A percentile compares a stretch with the other conserved stretches of the same genome.
These are phyloP conservation scores for Pollenia angustigena DNA, from an alignment of 2,888 invertebrate species.

Conservation along the genomic window DNA sequence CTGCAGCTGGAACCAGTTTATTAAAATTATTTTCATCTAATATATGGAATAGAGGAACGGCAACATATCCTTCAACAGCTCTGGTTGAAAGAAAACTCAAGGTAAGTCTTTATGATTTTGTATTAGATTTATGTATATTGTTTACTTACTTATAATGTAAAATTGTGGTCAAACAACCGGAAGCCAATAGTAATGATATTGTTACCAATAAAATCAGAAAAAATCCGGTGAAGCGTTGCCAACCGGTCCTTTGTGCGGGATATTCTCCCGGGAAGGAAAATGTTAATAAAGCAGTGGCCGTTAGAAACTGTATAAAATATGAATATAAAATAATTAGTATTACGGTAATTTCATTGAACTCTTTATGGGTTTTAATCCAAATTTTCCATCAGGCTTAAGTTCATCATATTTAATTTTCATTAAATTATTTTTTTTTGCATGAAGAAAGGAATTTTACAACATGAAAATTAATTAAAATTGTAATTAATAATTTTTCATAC, in stretches of 20 bases:
- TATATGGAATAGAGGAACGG: slow-evolving; percentile 84
- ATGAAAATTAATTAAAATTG: too few relatives aligned
- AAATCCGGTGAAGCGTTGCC: slow-evolving; percentile 78
- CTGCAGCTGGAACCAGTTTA: slow-evolving; percentile 86
- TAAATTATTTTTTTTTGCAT: too few relatives aligned
- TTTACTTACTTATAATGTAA: slow-evolving; percentile 81
- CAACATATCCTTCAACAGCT: slow-evolving; percentile 81
- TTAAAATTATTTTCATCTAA: slow-evolving; percentile 86
- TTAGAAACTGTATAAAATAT: slow-evolving; percentile 77
- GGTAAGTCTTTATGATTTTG: neutral
- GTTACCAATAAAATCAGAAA: slow-evolving; percentile 78
- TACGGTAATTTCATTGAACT: too few relatives aligned
- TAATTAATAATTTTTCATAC: too few relatives aligned
- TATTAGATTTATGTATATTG: neutral
- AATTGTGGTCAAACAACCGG: slow-evolving; percentile 82
- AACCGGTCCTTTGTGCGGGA: slow-evolving; percentile 78
- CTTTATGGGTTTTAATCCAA: too few relatives aligned
- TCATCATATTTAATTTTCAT: too few relatives aligned
- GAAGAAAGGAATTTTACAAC: too few relatives aligned
- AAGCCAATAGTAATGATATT: slow-evolving; percentile 80
- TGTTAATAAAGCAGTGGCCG: slow-evolving; percentile 80
- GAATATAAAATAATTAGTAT: neutral
- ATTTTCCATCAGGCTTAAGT: too few relatives aligned
- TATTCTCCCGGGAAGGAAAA: slow-evolving; percentile 82
- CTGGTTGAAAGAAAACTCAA: slow-evolving; percentile 73